phyloP scores from a whole-genome alignment of 2,797 vertebrate species.

The Babyrousa celebensis region DNA sequence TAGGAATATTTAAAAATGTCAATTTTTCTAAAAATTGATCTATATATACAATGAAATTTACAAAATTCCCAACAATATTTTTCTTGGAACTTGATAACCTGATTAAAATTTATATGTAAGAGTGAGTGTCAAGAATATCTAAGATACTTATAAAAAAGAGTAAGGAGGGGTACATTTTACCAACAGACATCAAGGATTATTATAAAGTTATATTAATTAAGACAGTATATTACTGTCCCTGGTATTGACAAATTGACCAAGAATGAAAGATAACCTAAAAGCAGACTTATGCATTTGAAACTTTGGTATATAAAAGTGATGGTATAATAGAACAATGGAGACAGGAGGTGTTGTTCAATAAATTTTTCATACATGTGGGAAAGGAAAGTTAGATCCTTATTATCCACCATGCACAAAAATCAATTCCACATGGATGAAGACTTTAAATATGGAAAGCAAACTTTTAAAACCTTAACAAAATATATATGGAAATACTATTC shows the following conservation, averaged over 20 bases:
- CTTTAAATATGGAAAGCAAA: slow-evolving; percentile 45
- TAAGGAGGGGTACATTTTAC: background rate
- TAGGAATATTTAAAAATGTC: background rate
- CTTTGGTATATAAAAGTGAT: background rate
- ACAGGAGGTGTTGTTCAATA: background rate
- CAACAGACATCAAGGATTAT: background rate
- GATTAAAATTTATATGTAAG: background rate
- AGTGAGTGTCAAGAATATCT: background rate
- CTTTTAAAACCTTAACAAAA: background rate
- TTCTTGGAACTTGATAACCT: background rate
- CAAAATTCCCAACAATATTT: background rate
- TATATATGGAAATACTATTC: background rate
- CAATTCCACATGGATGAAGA: background rate
- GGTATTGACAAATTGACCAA: background rate
- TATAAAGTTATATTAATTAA: background rate
- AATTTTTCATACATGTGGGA: background rate
- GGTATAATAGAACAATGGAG: background rate
- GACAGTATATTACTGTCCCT: background rate
- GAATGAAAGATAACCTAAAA: background rate
- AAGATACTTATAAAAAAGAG: background rate
- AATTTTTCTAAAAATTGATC: background rate
- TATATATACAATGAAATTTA: background rate
- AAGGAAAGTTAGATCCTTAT: slow-evolving; percentile 24
- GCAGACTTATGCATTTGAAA: background rate
- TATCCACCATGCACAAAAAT: background rate